Conservation (phyloP, 2,797 vertebrate species). For the Ctenochaetus hawaiiensis region DNA sequence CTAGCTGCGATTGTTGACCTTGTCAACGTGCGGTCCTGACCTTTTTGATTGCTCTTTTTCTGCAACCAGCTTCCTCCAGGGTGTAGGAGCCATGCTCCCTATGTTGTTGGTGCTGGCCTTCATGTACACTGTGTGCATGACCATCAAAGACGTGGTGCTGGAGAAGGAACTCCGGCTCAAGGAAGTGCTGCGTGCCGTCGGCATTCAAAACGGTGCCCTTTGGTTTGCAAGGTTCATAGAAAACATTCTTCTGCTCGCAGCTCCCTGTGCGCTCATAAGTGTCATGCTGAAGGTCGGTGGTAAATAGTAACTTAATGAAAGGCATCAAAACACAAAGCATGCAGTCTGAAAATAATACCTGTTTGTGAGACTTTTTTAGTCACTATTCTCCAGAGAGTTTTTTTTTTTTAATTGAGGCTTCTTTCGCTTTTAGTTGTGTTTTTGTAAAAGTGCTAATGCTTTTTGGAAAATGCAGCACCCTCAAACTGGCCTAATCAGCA, state of each 20-base stretch:
- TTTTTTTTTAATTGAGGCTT: no score
- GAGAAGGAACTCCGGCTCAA: conserved; percentile 83
- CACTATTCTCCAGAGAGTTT: no score
- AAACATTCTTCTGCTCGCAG: conserved; percentile 71
- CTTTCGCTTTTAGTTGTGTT: no score
- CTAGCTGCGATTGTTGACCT: conserved; percentile 15
- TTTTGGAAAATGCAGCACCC: neutral
- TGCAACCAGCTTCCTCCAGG: conserved; percentile 79
- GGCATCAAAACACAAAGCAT: conserved; percentile 70
- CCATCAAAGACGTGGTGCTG: conserved; percentile 83
- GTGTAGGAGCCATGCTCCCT: conserved; percentile 79
- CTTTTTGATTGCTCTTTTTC: conserved; percentile 55
- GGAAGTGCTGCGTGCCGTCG: conserved; percentile 76
- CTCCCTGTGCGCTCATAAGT: conserved; percentile 81
- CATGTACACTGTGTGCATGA: conserved; percentile 76
- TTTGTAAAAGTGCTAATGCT: no score
- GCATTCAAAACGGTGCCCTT: conserved; percentile 71
- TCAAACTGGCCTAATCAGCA: neutral
- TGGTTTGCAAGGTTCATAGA: conserved; percentile 75
- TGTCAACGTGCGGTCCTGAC: conserved; percentile 38
- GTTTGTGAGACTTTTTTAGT: no score
- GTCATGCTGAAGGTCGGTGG: conserved; percentile 86
- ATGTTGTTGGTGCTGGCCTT: conserved; percentile 87
- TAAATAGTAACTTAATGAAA: neutral
- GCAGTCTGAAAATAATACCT: neutral